Percentiles rank a stretch among this genome's conserved stretches.
These are phyloP conservation scores for Pomatostomus ruficeps DNA, from an alignment of 2,113 vertebrate species.

Conservation along the genomic window DNA sequence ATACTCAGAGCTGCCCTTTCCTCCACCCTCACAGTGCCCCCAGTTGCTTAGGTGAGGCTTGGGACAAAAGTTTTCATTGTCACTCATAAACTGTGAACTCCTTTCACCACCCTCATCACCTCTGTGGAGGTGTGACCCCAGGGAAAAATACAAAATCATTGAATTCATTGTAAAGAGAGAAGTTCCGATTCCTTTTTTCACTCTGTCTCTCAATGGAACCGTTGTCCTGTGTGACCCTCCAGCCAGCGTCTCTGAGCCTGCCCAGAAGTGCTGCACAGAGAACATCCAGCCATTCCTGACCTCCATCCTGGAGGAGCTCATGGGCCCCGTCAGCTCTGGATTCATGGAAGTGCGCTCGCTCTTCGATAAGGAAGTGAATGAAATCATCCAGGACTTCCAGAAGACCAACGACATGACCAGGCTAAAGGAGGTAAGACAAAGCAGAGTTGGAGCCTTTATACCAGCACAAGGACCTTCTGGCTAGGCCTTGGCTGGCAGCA, in stretches of 20 bases:
- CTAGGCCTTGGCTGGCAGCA: not conserved
- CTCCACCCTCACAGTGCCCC: not conserved
- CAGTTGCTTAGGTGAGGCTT: not conserved
- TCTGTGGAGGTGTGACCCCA: not conserved
- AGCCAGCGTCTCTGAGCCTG: conserved; percentile 78
- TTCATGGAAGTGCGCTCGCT: conserved; percentile 81
- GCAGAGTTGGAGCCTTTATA: not conserved
- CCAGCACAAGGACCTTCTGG: not conserved
- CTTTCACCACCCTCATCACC: not conserved
- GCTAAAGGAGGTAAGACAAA: conserved; percentile 77
- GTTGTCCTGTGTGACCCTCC: not conserved
- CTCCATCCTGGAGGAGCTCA: conserved; percentile 88
- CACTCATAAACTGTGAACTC: not conserved
- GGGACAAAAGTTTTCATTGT: not conserved
- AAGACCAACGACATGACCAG: conserved; percentile 38
- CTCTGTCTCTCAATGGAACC: not conserved
- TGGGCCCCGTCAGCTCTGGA: conserved; percentile 87
- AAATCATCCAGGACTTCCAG: conserved; percentile 74
- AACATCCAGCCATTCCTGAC: conserved; percentile 81
- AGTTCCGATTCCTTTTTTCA: not conserved
- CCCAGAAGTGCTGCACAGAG: conserved; percentile 76
- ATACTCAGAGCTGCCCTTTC: not conserved
- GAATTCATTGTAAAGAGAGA: not conserved
- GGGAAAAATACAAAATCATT: accelerated
- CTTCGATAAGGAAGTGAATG: conserved; percentile 79